Conservation (phyloP, 1,140 invertebrate genomes). For the Heterodera schachtii region DNA sequence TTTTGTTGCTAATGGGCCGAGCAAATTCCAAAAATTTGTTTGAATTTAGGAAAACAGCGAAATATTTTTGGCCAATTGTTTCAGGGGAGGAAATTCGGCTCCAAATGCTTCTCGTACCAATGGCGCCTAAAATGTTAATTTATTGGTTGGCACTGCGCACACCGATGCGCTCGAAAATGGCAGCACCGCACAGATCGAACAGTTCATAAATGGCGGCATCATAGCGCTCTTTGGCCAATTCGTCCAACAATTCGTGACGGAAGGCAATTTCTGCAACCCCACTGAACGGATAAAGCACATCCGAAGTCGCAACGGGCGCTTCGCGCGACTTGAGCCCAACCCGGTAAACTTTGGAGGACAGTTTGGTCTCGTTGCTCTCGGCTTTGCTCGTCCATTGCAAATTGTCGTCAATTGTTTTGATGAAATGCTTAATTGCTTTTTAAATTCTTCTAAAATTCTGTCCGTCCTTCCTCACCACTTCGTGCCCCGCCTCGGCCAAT, state of each 20-base stretch:
- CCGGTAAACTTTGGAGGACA: not conserved
- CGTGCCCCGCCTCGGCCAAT: conserved; percentile 51
- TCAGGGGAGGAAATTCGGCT: conserved; percentile 37
- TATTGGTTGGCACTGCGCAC: conserved; percentile 22
- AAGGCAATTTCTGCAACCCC: not conserved
- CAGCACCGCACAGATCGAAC: conserved; percentile 24
- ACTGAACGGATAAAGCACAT: not conserved
- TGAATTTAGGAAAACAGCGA: conserved; percentile 49
- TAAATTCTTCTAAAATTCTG: not conserved
- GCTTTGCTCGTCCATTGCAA: not conserved
- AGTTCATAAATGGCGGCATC: conserved; percentile 35
- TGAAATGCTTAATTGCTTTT: not conserved
- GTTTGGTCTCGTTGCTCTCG: not conserved
- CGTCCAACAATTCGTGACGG: not conserved
- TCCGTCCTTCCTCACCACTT: conserved; percentile 44
- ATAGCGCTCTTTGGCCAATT: conserved; percentile 16
- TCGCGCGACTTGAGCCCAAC: not conserved
- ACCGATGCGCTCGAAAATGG: conserved; percentile 31
- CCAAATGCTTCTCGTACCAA: conserved; percentile 26
- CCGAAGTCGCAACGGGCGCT: not conserved
- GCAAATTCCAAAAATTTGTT: conserved; percentile 50
- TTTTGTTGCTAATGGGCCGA: conserved; percentile 47
- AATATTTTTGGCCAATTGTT: conserved; percentile 27
- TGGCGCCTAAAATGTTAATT: conserved; percentile 17
- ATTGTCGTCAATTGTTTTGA: not conserved